Evolutionary conservation across 2,797 vertebrate species (phyloP), one percentile per base, ranked within the genome.

Genomic region (Trachops cirrhosus): DNA sequence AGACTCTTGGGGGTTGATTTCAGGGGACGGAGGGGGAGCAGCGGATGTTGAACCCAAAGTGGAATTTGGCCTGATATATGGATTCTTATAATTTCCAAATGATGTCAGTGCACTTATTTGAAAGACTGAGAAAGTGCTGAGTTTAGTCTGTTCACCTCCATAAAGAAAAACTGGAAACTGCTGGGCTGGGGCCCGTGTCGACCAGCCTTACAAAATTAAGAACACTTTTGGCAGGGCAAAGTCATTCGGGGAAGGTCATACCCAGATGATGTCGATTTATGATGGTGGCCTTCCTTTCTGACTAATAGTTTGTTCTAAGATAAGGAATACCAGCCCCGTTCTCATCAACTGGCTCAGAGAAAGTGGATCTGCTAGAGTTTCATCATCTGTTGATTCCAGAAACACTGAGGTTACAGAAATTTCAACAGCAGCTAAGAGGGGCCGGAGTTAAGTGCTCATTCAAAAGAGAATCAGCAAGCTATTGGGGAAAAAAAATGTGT

Each of bases 61-160:
- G 95, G 97, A 97, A 98, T 96, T 97, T 96, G 94, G 94, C 96
- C 57, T 96, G 84, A 97, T 96, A 87, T 90, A 95, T 82, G 95
- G 97, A 98, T 97, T 97, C 87, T 96, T 97, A 97, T 97, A 96
- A 88, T 97, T 97, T 97, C 96, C 92, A 97, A 98, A 97, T 98
- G 94, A 98, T 96, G 97, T 98, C 98, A 98, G 96, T 87, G 67
- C 92, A 0, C 5, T 95, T 96, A 97, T 97, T 97, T 97, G 96
- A 97, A 96, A 97, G 93, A 93, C 94, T 1, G 3, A 96, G 94
- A 97, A 98, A 98, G 82, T 97, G 97, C 98, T 98, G 98, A 98
- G 96, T 97, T 94, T 73, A 96, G 98, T 97, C 89, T 93, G 97
- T 97, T 97, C 83, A 80, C 93, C 92, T 97, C 97, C 97, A 96